These are phyloP conservation scores for Noctuana brunneofusca DNA, from an alignment of 2,888 invertebrate species.

Conservation along the genomic window DNA sequence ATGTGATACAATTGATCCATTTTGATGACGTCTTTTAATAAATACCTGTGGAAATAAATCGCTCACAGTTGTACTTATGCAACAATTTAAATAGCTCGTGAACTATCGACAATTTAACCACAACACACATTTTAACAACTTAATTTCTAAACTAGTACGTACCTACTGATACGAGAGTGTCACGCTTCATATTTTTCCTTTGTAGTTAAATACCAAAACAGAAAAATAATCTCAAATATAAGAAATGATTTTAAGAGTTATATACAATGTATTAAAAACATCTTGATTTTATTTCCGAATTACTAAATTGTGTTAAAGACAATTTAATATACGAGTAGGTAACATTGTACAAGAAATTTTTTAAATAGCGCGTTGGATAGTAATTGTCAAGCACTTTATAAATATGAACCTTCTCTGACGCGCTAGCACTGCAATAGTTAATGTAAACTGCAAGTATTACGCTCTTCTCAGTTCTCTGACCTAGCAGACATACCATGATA, in stretches of 20 bases:
- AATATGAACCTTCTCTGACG: neutral
- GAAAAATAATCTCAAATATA: no score
- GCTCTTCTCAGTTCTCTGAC: neutral
- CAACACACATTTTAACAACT: no score
- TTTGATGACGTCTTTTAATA: no score
- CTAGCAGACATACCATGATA: neutral
- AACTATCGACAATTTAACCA: no score
- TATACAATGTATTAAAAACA: no score
- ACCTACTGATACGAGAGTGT: no score
- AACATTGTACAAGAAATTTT: slow-evolving; percentile 3
- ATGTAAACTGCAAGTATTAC: neutral
- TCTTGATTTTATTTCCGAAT: neutral
- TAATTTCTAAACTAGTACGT: no score
- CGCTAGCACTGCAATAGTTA: slow-evolving; percentile 7
- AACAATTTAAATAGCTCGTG: no score
- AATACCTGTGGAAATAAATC: no score
- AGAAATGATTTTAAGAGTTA: no score
- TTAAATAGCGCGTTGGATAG: slow-evolving; percentile 9
- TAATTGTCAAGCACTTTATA: neutral
- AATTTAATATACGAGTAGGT: neutral
- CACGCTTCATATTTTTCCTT: neutral
- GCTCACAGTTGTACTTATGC: no score
- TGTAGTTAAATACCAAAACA: neutral
- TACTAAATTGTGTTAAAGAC: neutral
- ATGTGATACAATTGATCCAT: no score